Evolutionary conservation across 53 echinoderm and acorn worm genomes (phyloP).

Genomic region (Luidia sarsii): DNA sequence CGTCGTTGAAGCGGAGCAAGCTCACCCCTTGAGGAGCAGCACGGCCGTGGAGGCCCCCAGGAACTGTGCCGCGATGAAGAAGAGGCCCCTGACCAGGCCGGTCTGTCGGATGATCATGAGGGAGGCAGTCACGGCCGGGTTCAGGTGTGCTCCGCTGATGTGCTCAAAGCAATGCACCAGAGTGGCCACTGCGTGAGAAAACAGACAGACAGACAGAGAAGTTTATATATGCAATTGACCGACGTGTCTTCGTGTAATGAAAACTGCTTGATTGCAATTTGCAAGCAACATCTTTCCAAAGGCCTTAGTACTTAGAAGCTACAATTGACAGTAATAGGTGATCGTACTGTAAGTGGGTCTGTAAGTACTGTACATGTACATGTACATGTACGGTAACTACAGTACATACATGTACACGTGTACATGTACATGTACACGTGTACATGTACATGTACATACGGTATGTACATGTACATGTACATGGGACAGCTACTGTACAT

Average conservation of each 20-base stretch:
- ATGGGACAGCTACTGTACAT: no score
- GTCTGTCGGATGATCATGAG: conserved; percentile 76
- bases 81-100: conserved; percentile 68
- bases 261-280: not conserved
- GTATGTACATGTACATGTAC: no score
- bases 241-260: not conserved
- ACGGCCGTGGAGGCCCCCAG: conserved; percentile 82
- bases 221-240: not conserved
- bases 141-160: conserved; percentile 95
- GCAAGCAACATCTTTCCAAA: no score
- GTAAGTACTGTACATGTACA: not conserved
- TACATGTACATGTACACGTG: conserved; percentile 3
- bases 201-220: not conserved
- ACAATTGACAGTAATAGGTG: no score
- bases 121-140: conserved; percentile 78
- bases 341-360: no score
- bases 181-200: conserved; percentile 69
- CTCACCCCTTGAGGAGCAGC: conserved; percentile 87
- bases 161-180: conserved; percentile 97
- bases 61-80: conserved; percentile 83
- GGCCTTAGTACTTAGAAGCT: no score
- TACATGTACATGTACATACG: no score
- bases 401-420: not conserved
- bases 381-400: not conserved
- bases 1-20: conserved; percentile 61